A percentile compares a stretch with the other conserved stretches of the same genome.
These are phyloP conservation scores for Tetragonisca angustula DNA, from an alignment of 2,888 invertebrate genomes.

Conservation along the genomic window DNA sequence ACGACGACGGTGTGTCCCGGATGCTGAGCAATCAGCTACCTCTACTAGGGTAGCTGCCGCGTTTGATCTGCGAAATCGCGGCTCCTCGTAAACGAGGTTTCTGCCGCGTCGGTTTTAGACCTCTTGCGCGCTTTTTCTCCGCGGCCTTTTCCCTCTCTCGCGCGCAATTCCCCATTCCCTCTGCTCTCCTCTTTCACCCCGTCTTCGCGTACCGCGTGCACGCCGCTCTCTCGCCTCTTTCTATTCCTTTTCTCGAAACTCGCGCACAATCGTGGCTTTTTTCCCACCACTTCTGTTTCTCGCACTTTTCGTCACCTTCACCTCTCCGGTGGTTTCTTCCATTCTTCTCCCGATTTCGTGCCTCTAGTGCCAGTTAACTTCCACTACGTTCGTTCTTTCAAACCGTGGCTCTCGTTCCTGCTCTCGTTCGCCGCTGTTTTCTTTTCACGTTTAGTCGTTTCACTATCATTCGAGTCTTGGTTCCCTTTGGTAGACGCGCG, in stretches of 20 bases:
- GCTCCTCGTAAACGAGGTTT: slow-evolving; percentile 64
- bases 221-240: background rate
- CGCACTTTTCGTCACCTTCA: slow-evolving; percentile 1
- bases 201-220: background rate
- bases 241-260: background rate
- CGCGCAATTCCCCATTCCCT: slow-evolving; percentile 1
- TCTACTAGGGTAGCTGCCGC: slow-evolving; percentile 28
- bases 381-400: background rate
- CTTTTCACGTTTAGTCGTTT: background rate
- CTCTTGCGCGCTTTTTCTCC: background rate
- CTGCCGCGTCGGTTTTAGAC: slow-evolving; percentile 45
- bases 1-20: slow-evolving; percentile 39
- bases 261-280: background rate
- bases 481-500: slow-evolving; percentile 14
- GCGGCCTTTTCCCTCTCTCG: background rate
- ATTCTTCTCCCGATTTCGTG: background rate
- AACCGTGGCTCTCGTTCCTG: background rate
- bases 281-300: background rate
- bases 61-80: slow-evolving; percentile 73
- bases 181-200: background rate
- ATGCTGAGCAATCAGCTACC: slow-evolving; percentile 64
- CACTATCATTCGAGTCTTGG: background rate
- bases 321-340: too few species aligned
- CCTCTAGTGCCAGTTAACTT: background rate
- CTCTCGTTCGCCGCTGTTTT: background rate